Conservation (phyloP, 2,113 vertebrate genomes). For the Ptilonorhynchus violaceus region DNA sequence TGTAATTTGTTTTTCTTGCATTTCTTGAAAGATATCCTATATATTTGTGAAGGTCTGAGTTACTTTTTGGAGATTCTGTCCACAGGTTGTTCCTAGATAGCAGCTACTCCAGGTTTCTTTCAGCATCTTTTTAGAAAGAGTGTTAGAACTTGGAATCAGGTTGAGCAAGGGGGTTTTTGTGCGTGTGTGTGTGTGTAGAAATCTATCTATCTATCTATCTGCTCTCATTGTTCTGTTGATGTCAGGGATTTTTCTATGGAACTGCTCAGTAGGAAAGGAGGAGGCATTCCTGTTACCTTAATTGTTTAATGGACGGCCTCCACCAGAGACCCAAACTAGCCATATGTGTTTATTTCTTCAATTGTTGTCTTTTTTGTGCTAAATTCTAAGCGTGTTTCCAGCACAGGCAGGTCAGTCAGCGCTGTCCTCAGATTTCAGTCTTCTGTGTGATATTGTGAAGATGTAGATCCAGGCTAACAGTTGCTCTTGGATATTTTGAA, state of each 20-base stretch:
- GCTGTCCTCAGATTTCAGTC: neutral
- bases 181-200: neutral
- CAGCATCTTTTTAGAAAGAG: neutral
- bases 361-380: neutral
- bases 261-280: neutral
- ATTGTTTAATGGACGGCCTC: neutral
- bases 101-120: neutral
- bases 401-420: neutral
- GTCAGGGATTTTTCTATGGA: neutral
- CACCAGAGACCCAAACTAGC: neutral
- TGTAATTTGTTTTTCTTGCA: neutral
- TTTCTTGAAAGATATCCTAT: neutral
- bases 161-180: neutral
- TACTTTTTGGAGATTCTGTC: neutral
- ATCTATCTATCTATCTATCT: accelerated
- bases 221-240: neutral
- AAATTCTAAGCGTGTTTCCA: neutral
- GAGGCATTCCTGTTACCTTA: neutral
- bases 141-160: neutral
- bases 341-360: neutral
- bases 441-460: neutral
- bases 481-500: neutral
- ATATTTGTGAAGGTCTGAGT: neutral
- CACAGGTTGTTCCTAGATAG: neutral
- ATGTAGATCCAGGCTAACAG: neutral